Evolutionary conservation across 2,113 vertebrate species (phyloP).

Genomic region (Danionella cerebrum): DNA sequence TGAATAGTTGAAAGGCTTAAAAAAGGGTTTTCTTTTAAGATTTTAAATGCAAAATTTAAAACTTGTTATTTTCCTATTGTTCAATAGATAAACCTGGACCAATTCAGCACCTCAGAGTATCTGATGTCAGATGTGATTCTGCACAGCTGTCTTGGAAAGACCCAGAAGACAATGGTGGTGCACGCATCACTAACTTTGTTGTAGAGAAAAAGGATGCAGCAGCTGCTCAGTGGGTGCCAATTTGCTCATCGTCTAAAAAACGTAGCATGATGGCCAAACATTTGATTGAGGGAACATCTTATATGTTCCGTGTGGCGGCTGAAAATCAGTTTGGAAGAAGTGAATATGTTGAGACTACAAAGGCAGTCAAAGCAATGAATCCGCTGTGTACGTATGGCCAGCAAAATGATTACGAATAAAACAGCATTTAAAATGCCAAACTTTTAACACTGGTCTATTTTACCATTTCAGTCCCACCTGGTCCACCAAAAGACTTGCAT

Average conservation of each 20-base stretch:
- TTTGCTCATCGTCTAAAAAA: conserved; percentile 94
- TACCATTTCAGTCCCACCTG: conserved; percentile 80
- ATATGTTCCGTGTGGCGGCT: conserved; percentile 89
- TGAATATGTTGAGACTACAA: conserved; percentile 79
- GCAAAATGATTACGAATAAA: neutral
- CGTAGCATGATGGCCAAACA: conserved; percentile 85
- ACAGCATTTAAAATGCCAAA: too few species aligned
- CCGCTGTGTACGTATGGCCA: conserved; percentile 81
- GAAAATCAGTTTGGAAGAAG: conserved; percentile 94
- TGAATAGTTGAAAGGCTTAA: neutral
- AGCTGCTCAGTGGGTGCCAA: conserved; percentile 81
- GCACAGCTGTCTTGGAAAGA: conserved; percentile 97
- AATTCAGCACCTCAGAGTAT: conserved; percentile 82
- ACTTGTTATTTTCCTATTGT: conserved; percentile 28
- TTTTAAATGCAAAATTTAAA: neutral
- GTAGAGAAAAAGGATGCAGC: conserved; percentile 92
- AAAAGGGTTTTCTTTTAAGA: neutral
- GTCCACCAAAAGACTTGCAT: conserved; percentile 94
- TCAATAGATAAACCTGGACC: conserved; percentile 89
- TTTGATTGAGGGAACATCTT: conserved; percentile 86
- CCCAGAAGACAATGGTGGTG: conserved; percentile 88
- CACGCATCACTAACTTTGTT: conserved; percentile 91
- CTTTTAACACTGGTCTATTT: too few species aligned
- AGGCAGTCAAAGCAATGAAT: conserved; percentile 90
- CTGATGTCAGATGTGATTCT: conserved; percentile 89